Conservation (phyloP, 2,888 invertebrate genomes). For the Zeuzera pyrina region DNA sequence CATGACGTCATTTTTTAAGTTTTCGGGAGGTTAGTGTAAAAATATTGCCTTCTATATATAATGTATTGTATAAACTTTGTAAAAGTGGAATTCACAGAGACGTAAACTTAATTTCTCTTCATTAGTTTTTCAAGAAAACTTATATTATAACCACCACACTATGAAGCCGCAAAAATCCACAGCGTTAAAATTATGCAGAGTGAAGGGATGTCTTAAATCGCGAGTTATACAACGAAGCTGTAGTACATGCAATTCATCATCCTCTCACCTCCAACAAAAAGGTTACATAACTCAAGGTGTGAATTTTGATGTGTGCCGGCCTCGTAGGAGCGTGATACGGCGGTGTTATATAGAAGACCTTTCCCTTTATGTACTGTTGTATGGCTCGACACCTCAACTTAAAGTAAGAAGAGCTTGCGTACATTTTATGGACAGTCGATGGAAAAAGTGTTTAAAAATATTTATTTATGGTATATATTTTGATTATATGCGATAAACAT, state of each 20-base stretch:
- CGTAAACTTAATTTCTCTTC: too few species aligned
- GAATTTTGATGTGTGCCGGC: not conserved
- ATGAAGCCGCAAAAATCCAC: too few species aligned
- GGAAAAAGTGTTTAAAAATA: slow-evolving; percentile 8
- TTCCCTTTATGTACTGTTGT: slow-evolving; percentile 7
- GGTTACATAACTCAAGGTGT: slow-evolving; percentile 4
- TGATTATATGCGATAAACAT: not conserved
- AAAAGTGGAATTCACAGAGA: too few species aligned
- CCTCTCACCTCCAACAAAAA: not conserved
- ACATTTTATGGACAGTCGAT: slow-evolving; percentile 12
- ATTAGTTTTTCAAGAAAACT: too few species aligned
- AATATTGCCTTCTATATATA: too few species aligned
- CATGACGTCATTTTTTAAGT: too few species aligned
- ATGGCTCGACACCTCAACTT: slow-evolving; percentile 29
- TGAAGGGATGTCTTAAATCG: too few species aligned
- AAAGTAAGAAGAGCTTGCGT: slow-evolving; percentile 27
- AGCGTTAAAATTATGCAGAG: too few species aligned
- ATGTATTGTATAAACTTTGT: too few species aligned
- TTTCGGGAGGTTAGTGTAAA: too few species aligned
- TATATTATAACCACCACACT: too few species aligned
- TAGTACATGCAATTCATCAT: not conserved
- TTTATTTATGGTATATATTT: not conserved
- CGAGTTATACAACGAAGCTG: too few species aligned
- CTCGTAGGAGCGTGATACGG: not conserved
- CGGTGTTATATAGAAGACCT: not conserved